Conservation (phyloP, 2,888 invertebrate genomes). For the Plutella xylostella region DNA sequence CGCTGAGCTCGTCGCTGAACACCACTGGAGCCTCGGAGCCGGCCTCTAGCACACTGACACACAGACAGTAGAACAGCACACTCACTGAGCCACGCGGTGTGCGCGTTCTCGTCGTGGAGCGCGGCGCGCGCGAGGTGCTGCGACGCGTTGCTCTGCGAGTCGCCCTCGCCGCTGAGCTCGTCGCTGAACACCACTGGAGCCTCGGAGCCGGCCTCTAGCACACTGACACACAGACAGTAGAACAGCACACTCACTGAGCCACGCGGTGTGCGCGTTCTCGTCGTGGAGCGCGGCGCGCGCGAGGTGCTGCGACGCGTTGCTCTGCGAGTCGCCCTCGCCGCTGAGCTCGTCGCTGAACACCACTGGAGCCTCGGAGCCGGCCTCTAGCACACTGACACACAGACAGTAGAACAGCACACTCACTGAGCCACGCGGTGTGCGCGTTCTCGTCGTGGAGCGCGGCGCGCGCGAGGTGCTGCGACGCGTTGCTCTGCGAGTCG, state of each 20-base stretch:
- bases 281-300: constrained; percentile 89
- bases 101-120: constrained; percentile 91
- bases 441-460: constrained; percentile 92
- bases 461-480: constrained; percentile 72
- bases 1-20: constrained; percentile 93
- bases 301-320: constrained; percentile 26
- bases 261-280: constrained; percentile 93
- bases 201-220: constrained; percentile 92
- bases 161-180: constrained; percentile 75
- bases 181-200: constrained; percentile 97
- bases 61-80: too few relatives aligned
- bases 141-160: constrained; percentile 32
- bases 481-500: constrained; percentile 29
- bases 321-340: constrained; percentile 37
- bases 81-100: constrained; percentile 95
- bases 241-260: constrained; percentile 88
- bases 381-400: constrained; percentile 95
- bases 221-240: too few relatives aligned
- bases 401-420: too few relatives aligned
- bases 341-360: constrained; percentile 96
- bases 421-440: constrained; percentile 95
- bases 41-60: constrained; percentile 94
- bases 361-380: constrained; percentile 91
- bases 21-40: constrained; percentile 94
- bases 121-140: constrained; percentile 74